Conservation (phyloP, 37 sponge, comb jelly and placozoan species). For the Bolinopsis microptera region DNA sequence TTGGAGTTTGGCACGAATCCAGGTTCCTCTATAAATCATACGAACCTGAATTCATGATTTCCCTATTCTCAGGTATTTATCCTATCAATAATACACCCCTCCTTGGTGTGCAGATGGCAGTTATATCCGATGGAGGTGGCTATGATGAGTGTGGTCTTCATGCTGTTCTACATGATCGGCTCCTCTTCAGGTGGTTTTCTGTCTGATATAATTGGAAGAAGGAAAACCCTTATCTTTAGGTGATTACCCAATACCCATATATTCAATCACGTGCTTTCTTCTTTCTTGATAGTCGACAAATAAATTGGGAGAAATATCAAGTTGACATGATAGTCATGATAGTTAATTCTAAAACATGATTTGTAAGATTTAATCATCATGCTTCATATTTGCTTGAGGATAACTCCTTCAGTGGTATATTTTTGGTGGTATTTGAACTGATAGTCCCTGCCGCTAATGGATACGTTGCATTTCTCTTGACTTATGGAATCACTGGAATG, state of each 20-base stretch:
- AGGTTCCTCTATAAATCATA: too few relatives aligned
- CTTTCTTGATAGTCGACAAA: too few relatives aligned
- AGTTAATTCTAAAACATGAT: too few relatives aligned
- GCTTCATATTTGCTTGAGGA: too few relatives aligned
- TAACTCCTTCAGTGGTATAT: background rate
- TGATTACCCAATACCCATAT: too few relatives aligned
- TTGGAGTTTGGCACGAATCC: too few relatives aligned
- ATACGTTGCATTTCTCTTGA: background rate
- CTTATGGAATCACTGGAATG: background rate
- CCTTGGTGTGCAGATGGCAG: background rate
- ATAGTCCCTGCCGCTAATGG: background rate
- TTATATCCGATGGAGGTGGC: background rate
- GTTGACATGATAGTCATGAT: too few relatives aligned
- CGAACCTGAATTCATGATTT: too few relatives aligned
- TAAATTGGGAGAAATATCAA: too few relatives aligned
- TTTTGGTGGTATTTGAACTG: background rate
- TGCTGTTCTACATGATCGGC: slow-evolving; percentile 24
- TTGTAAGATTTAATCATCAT: too few relatives aligned
- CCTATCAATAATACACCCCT: background rate
- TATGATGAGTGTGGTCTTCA: background rate
- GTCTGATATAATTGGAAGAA: background rate
- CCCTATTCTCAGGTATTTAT: slow-evolving; percentile 1
- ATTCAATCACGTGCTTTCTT: too few relatives aligned
- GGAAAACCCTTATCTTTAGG: background rate
- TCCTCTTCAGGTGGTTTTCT: background rate